Evolutionary conservation across 2,888 invertebrate genomes (phyloP).

Genomic region (Autographa gamma): DNA sequence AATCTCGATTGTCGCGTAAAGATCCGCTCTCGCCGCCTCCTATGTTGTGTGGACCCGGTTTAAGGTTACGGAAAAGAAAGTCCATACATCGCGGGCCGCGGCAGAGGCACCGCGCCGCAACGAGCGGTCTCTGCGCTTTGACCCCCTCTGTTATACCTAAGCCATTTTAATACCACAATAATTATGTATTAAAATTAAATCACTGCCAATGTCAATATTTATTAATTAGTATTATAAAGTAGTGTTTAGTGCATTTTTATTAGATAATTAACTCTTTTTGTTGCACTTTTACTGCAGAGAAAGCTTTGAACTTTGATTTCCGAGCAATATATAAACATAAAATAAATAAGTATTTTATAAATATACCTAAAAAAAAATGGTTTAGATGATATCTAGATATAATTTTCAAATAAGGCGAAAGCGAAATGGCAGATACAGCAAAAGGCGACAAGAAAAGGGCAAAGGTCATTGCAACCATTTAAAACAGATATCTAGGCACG

Average conservation of each 20-base stretch:
- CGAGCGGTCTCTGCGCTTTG: slow-evolving; percentile 79
- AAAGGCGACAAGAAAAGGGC: neutral
- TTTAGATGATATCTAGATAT: neutral
- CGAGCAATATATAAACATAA: neutral
- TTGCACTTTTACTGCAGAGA: neutral
- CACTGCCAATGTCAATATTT: slow-evolving; percentile 22
- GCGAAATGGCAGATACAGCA: neutral
- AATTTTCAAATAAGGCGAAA: neutral
- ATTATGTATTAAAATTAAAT: slow-evolving; percentile 32
- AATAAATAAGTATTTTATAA: no score
- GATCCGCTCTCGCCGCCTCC: slow-evolving; percentile 55
- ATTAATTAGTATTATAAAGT: slow-evolving; percentile 11
- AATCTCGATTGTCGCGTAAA: slow-evolving; percentile 56
- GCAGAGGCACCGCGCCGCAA: slow-evolving; percentile 40
- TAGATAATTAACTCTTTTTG: slow-evolving; percentile 1
- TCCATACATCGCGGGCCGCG: slow-evolving; percentile 64
- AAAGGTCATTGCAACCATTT: neutral
- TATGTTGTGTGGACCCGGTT: slow-evolving; percentile 56
- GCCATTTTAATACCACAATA: slow-evolving; percentile 13
- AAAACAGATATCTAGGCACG: neutral
- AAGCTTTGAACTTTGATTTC: neutral
- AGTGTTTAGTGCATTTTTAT: slow-evolving; percentile 9
- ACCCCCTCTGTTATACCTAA: slow-evolving; percentile 66
- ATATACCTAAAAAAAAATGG: neutral
- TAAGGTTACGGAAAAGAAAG: slow-evolving; percentile 85